phyloP scores from a whole-genome alignment of 1,140 invertebrate species.

The Drosophila baimaii region DNA sequence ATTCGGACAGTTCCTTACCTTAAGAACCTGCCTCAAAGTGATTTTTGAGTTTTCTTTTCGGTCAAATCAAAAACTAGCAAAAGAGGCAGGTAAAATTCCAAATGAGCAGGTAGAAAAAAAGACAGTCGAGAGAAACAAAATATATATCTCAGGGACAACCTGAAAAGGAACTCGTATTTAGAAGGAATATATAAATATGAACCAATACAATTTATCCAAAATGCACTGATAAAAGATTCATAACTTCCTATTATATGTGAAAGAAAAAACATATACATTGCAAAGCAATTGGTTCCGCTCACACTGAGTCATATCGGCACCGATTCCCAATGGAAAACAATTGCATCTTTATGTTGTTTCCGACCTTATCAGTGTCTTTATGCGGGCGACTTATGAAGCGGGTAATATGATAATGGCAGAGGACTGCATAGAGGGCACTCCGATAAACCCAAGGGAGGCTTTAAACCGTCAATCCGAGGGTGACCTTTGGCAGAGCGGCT shows the following conservation, averaged over 20 bases:
- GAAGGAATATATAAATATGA: background rate
- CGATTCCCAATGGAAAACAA: constrained; percentile 54
- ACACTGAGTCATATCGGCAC: constrained; percentile 52
- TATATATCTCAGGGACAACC: background rate
- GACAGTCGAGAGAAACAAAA: no score
- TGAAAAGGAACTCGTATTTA: background rate
- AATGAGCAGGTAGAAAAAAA: constrained; percentile 26
- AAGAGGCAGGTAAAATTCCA: constrained; percentile 15
- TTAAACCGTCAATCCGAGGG: constrained; percentile 18
- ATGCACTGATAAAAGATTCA: background rate
- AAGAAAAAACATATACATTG: constrained; percentile 7
- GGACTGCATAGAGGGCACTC: constrained; percentile 7
- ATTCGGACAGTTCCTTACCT: no score
- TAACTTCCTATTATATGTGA: background rate
- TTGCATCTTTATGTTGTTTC: constrained; percentile 53
- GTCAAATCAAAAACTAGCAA: background rate
- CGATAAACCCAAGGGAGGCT: constrained; percentile 15
- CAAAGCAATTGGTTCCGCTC: constrained; percentile 51
- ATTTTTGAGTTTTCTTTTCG: background rate
- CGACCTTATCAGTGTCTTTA: constrained; percentile 50
- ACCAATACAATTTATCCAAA: background rate
- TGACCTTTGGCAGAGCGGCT: constrained; percentile 45
- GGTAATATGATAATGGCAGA: constrained; percentile 57
- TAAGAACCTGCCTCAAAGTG: background rate
- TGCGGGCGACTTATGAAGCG: constrained; percentile 64